Percentiles rank a stretch among this genome's conserved stretches.
Conservation (phyloP, 1,140 invertebrate genomes). For the Paraescarpia echinospica region DNA sequence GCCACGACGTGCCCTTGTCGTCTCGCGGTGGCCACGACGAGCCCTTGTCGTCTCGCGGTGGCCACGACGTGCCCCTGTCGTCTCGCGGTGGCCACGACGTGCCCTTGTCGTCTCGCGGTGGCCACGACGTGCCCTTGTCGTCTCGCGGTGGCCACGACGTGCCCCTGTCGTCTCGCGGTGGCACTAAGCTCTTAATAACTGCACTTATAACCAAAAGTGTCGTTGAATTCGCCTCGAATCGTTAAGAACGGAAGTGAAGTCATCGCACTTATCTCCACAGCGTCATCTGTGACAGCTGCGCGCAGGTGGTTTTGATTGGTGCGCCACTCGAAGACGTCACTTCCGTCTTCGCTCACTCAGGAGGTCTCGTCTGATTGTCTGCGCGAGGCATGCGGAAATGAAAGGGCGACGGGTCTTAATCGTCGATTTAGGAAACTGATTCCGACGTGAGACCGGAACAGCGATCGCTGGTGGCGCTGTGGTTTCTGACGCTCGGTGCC, state of each 20-base stretch:
- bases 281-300: background rate
- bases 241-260: background rate
- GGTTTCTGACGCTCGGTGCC: background rate
- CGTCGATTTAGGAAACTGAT: background rate
- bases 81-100: too few relatives aligned
- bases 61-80: too few relatives aligned
- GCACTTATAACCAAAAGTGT: background rate
- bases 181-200: background rate
- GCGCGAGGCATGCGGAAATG: background rate
- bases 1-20: too few relatives aligned
- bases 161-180: background rate
- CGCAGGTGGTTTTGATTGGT: slow-evolving; percentile 3
- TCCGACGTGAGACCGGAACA: background rate
- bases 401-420: background rate
- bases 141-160: too few relatives aligned
- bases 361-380: background rate
- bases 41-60: too few relatives aligned
- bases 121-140: too few relatives aligned
- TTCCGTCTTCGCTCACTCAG: background rate
- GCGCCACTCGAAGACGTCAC: background rate
- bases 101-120: too few relatives aligned
- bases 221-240: background rate
- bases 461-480: background rate
- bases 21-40: too few relatives aligned
- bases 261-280: background rate